Evolutionary conservation across 1,140 invertebrate genomes (phyloP), one percentile per base, ranked within the genome.

Genomic region (Riptortus pedestris): DNA sequence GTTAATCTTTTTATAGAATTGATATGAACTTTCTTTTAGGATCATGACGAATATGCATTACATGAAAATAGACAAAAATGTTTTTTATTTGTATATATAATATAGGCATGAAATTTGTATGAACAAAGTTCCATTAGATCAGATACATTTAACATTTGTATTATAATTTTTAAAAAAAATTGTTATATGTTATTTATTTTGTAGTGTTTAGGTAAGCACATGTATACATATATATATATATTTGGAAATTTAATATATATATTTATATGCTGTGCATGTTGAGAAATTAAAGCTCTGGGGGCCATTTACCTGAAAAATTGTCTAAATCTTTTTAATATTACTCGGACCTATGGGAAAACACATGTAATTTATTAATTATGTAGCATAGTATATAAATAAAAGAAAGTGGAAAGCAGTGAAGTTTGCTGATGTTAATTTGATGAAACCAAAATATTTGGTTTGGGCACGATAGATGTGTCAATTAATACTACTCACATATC

Each of bases 401-500:
- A n/a, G n/a, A n/a, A n/a, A n/a, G n/a, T n/a, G n/a, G n/a, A n/a
- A n/a, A n/a, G n/a, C n/a, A n/a, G n/a, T n/a, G n/a, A n/a, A n/a
- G n/a, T n/a, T n/a, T n/a, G n/a, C n/a, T n/a, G n/a, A n/a, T n/a
- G n/a, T n/a, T n/a, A n/a, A n/a, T n/a, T n/a, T n/a, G n/a, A n/a
- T n/a, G n/a, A n/a, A n/a, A n/a, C n/a, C n/a, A n/a, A n/a, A 24
- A 18, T 24, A 55, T 55, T 55, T 26, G 62, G 51, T 64, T 27
- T 58, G 62, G 63, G 63, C 63, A 64, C 63, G 18, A 20, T n/a
- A 1, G 26, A 33, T 20, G 63, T 64, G 63, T 64, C 63, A 64
- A 64, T 64, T 64, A 58, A 2, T 43, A 16, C 14, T 59, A 22
- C n/a, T 59, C 57, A 59, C 57, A 59, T 59, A 59, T 59, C 57